Evolutionary conservation across 1,140 invertebrate species (phyloP), one percentile per base, ranked within the genome.

Genomic region (Probaryconus sp.): DNA sequence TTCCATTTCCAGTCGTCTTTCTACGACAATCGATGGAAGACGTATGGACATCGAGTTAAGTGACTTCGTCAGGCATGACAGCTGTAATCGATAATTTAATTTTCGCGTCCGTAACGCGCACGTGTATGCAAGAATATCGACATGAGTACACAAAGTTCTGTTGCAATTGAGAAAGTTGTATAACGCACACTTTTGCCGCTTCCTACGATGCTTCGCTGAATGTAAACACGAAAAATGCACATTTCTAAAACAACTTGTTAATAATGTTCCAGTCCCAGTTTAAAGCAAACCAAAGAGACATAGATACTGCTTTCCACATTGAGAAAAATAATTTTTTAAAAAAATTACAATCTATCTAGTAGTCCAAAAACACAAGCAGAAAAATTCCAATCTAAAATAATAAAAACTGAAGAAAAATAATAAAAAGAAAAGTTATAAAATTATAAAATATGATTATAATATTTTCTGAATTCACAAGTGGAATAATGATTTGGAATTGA

Each of bases 51-150:
- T 68, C 64, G 64, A 68, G 58, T 74, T 63, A 75, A 75, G 65
- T 65, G 72, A 69, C 72, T 75, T 58, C 65, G 53, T 53, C 65
- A 55, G 31, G 38, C 53, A 45, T 69, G 65, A 75, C 72, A 75
- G 65, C 72, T 75, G 72, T 75, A 75, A 69, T 75, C 72, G 65
- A 75, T 75, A 75, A 75, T 75, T 75, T 69, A 75, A 75, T 75
- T 75, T 69, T 75, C 72, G 53, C 65, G 64, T 61, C 43, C 64
- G 58, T 69, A 69, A 64, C 71, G 64, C 64, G 50, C 64, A 69
- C 64, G 64, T 69, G 71, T 38, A 74, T 10, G 31, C 61, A 55
- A 60, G 58, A 71, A 72, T 51, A 60, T 55, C 42, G 16, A 6
- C 18, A 18, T 16, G 37, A 38, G 37, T 38, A 18, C 2, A 38